Percentiles rank a stretch among this genome's conserved stretches.
Conservation (phyloP, 2,888 invertebrate species). For the Drosophila nr. perissopoda region DNA sequence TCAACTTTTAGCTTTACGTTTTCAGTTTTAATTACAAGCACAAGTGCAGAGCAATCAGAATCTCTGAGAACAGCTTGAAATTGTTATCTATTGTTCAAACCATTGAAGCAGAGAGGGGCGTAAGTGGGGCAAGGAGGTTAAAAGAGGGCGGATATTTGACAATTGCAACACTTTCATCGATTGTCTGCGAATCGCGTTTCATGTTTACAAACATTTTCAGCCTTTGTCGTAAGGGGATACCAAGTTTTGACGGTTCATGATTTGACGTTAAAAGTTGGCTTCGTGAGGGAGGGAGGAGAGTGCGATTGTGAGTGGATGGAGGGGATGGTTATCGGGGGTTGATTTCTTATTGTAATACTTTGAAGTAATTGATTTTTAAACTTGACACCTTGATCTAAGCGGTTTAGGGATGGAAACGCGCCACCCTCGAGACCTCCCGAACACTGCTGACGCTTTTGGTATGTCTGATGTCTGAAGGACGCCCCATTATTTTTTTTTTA, state of each 20-base stretch:
- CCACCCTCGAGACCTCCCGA: conserved; percentile 41
- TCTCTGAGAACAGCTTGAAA: conserved; percentile 1
- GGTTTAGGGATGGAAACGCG: conserved; percentile 61
- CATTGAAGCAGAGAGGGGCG: background rate
- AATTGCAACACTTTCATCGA: conserved; percentile 36
- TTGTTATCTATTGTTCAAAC: background rate
- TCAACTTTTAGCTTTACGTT: background rate
- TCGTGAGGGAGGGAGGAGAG: background rate
- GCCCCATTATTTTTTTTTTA: background rate
- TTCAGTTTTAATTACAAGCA: conserved; percentile 3
- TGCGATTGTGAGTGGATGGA: background rate
- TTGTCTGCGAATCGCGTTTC: conserved; percentile 39
- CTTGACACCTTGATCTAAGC: conserved; percentile 77
- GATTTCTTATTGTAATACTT: conserved; percentile 57
- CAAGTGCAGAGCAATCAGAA: conserved; percentile 9
- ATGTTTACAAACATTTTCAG: conserved; percentile 45
- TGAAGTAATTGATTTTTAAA: conserved; percentile 78
- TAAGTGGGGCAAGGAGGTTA: background rate
- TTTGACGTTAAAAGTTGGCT: conserved; percentile 1
- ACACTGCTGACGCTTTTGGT: conserved; percentile 38
- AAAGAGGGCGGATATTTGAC: conserved; percentile 1
- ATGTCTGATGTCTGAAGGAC: conserved; percentile 9
- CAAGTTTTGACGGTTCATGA: conserved; percentile 14
- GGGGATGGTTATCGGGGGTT: background rate
- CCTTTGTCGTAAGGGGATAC: conserved; percentile 27